Percentiles rank a stretch among this genome's conserved stretches.
These are phyloP conservation scores for Sebastes iracundus DNA, from an alignment of 2,797 vertebrate species.

Conservation along the genomic window DNA sequence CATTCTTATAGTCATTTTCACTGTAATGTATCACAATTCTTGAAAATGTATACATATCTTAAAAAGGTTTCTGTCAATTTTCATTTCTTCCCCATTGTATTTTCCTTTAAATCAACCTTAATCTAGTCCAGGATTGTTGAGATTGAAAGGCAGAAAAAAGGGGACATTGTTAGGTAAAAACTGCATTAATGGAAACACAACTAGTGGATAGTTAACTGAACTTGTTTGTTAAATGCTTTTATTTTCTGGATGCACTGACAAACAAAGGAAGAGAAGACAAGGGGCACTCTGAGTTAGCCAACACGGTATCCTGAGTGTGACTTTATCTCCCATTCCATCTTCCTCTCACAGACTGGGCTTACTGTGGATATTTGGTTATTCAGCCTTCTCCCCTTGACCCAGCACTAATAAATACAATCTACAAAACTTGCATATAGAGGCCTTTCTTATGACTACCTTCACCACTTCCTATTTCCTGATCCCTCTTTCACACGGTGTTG, in stretches of 20 bases:
- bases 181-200: background rate
- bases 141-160: background rate
- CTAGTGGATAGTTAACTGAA: conserved; percentile 12
- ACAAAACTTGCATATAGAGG: conserved; percentile 19
- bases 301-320: conserved; percentile 68
- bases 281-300: conserved; percentile 47
- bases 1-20: background rate
- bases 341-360: conserved; percentile 40
- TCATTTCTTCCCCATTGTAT: background rate
- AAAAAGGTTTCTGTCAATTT: background rate
- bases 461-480: conserved; percentile 46
- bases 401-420: conserved; percentile 69
- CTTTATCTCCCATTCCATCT: conserved; percentile 65
- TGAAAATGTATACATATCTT: background rate
- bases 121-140: background rate
- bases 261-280: conserved; percentile 44
- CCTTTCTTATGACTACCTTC: conserved; percentile 38
- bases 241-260: conserved; percentile 35
- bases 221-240: conserved; percentile 47
- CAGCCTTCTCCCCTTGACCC: conserved; percentile 53
- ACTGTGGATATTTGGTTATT: conserved; percentile 67
- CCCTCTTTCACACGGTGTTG: conserved; percentile 52
- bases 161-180: background rate
- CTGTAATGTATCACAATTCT: conserved; percentile 1
- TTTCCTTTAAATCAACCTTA: background rate